A percentile compares a stretch with the other conserved stretches of the same genome.
Conservation (phyloP, 2,113 vertebrate species). For the Dryoscopus gambensis region DNA sequence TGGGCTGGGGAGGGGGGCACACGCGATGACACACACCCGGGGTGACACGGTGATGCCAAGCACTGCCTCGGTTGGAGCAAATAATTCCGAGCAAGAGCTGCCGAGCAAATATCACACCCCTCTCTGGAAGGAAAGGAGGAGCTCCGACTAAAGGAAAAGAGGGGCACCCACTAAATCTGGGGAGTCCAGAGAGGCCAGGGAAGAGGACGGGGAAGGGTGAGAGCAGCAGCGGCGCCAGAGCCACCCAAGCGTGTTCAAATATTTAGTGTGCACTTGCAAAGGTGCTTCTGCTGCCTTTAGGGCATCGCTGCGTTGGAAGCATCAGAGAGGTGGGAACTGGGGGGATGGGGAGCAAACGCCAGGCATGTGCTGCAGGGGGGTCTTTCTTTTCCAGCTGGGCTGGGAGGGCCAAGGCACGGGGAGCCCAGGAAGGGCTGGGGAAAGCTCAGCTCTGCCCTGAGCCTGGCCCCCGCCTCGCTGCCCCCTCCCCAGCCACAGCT, state of each 20-base stretch:
- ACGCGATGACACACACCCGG: not conserved
- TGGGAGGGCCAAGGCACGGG: not conserved
- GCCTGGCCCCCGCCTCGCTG: fast-evolving
- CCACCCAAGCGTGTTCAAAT: slow-evolving; percentile 62
- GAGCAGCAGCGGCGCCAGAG: not conserved
- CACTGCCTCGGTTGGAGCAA: not conserved
- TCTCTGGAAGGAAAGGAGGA: not conserved
- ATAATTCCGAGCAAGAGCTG: not conserved
- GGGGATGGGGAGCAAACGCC: slow-evolving; percentile 33
- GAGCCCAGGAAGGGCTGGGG: not conserved
- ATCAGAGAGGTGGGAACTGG: slow-evolving; percentile 11
- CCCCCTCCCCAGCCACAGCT: not conserved
- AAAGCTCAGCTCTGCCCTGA: not conserved
- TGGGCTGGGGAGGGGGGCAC: not conserved
- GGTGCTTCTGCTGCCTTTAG: slow-evolving; percentile 64
- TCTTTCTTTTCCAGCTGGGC: not conserved
- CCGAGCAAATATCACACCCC: not conserved
- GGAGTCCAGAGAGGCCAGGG: not conserved
- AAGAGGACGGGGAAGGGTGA: not conserved
- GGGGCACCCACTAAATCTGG: not conserved
- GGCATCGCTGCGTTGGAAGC: slow-evolving; percentile 48
- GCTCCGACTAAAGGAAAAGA: not conserved
- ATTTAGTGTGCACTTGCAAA: slow-evolving; percentile 11
- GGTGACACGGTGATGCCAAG: not conserved
- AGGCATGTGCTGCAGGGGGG: not conserved